phyloP scores from a whole-genome alignment of 2,888 invertebrate genomes.

The Eupithecia exiguata region DNA sequence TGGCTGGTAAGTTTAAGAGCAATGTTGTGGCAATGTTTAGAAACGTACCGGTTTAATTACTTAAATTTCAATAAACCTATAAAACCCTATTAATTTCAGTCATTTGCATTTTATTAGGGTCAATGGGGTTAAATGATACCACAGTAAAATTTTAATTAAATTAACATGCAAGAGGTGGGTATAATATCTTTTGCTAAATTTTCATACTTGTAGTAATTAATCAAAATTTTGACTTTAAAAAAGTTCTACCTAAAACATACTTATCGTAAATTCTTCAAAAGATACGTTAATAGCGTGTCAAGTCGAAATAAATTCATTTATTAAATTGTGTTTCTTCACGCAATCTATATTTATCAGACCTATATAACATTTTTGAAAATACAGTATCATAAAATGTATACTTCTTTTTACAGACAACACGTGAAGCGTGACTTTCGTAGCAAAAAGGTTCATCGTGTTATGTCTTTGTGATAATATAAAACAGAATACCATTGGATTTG shows the following conservation, averaged over 20 bases:
- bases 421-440: constrained; percentile 42
- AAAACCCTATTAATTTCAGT: neutral
- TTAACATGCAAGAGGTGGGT: neutral
- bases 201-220: neutral
- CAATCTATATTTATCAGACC: no score
- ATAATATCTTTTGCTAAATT: neutral
- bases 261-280: no score
- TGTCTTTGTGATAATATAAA: constrained; percentile 48
- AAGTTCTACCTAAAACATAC: no score
- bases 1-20: neutral
- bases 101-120: neutral
- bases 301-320: no score
- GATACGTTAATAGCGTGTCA: neutral
- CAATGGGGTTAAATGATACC: neutral
- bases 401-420: constrained; percentile 7
- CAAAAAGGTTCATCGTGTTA: constrained; percentile 42
- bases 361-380: neutral
- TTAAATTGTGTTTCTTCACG: no score
- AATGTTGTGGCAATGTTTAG: neutral
- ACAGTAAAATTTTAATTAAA: neutral
- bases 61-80: neutral
- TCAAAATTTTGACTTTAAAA: no score
- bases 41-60: neutral
- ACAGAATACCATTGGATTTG: constrained; percentile 43
- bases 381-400: neutral